These are phyloP conservation scores for Drosophila hydei DNA, from an alignment of 1,140 invertebrate genomes.

Conservation along the genomic window DNA sequence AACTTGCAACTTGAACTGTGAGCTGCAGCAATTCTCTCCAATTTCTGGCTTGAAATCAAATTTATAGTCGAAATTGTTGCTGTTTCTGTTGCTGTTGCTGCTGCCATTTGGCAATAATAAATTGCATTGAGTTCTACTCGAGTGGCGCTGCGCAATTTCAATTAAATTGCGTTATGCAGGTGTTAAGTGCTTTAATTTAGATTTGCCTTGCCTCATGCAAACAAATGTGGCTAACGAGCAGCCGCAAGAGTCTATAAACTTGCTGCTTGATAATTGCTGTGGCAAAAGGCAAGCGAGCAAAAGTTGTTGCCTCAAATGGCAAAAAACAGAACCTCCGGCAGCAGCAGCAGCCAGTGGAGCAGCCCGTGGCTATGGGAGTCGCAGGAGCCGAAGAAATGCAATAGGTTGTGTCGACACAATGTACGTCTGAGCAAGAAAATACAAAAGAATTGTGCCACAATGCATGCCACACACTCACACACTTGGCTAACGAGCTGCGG, in stretches of 20 bases:
- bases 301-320: constrained; percentile 50
- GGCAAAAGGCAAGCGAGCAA: constrained; percentile 47
- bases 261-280: constrained; percentile 66
- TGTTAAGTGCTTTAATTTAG: constrained; percentile 68
- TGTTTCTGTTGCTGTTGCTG: constrained; percentile 26
- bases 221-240: constrained; percentile 58
- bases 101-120: constrained; percentile 50
- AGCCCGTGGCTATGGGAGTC: neutral
- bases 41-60: constrained; percentile 12
- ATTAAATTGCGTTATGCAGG: constrained; percentile 66
- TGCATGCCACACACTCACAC: constrained; percentile 30
- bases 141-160: constrained; percentile 57
- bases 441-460: constrained; percentile 60
- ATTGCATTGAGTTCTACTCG: constrained; percentile 46
- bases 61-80: constrained; percentile 19
- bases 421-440: constrained; percentile 47
- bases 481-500: constrained; percentile 50
- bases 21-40: constrained; percentile 20
- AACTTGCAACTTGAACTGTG: constrained; percentile 43
- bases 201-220: constrained; percentile 49
- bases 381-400: constrained; percentile 20
- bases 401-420: constrained; percentile 69
- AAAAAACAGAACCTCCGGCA: constrained; percentile 27
- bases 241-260: constrained; percentile 49
- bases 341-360: neutral